Base-by-base conservation (phyloP, 1,140 invertebrate species). In the Grapholita molesta region DNA sequence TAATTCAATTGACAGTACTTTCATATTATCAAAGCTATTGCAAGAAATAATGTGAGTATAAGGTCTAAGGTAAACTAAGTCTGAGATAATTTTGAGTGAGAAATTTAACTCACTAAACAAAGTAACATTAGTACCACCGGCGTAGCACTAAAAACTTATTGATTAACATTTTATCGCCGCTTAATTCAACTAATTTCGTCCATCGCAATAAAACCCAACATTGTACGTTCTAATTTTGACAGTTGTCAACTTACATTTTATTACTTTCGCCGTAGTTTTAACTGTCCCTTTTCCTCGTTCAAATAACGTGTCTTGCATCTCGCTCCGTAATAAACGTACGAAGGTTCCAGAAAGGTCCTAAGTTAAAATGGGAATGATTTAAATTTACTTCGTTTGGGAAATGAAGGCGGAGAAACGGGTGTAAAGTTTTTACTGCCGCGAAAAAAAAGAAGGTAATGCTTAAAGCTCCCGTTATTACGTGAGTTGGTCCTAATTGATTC, bases 161-260 rank as follows among this genome's bases (percentile, higher is more conserved):
- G 55, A 61, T 61, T 61, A 28, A 61, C 55, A 61, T 61, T 61
- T 61, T 61, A 61, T 32, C 12, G 30, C 55, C 25, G 25, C 55
- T 61, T 61, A 61, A 61, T 61, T 61, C 55, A 61, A 61, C 24
- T 61, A 28, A 61, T 61, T 61, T 11, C 42, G 42, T 48, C 55
- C 24, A 28, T 61, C 11, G 55, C 55, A 30, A 28, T 61, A 61
- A 48, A 61, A 61, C 55, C 55, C 55, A 28, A 61, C 55, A 61
- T 61, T 61, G 55, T 61, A 61, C n/a, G 55, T n/a, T 25, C 28
- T 61, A 61, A 61, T 61, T 61, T 61, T 61, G 55, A 61, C 55
- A 61, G 55, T 61, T 61, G 55, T 61, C 55, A 61, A 61, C 24
- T 61, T 61, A 61, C 55, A 28, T 61, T 61, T 61, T 61, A 61